Conservation (phyloP, 2,113 vertebrate genomes). For the Pygathrix nemaeus region DNA sequence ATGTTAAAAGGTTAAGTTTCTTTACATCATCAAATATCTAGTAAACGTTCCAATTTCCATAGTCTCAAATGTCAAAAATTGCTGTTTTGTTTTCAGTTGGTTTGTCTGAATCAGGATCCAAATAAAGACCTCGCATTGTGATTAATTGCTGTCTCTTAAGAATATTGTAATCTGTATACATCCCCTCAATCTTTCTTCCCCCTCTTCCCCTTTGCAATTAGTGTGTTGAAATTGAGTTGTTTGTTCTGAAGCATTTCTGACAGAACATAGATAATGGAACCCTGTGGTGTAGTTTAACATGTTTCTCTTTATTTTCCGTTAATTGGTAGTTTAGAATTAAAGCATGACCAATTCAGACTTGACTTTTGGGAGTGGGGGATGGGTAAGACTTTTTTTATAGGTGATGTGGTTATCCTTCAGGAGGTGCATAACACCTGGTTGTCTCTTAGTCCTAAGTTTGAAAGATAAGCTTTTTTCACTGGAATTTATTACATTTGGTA, state of each 20-base stretch:
- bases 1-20: background rate
- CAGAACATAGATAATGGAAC: background rate
- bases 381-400: background rate
- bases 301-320: background rate
- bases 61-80: background rate
- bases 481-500: background rate
- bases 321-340: slow-evolving; percentile 17
- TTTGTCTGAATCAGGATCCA: slow-evolving; percentile 40
- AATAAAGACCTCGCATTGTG: slow-evolving; percentile 8
- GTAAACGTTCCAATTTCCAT: slow-evolving; percentile 24
- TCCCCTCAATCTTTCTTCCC: background rate
- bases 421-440: background rate
- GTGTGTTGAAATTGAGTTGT: slow-evolving; percentile 20
- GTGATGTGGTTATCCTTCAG: background rate
- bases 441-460: background rate
- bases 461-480: background rate
- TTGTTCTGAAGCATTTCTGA: slow-evolving; percentile 2
- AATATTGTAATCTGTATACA: slow-evolving; percentile 7
- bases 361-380: background rate
- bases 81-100: background rate
- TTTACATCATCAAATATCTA: background rate
- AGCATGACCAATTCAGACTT: slow-evolving; percentile 35
- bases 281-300: background rate
- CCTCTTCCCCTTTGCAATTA: background rate
- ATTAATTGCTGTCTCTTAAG: background rate